Percentiles rank a stretch among this genome's conserved stretches.
Conservation (phyloP, 2,113 vertebrate species). For the Hipposideros armiger region DNA sequence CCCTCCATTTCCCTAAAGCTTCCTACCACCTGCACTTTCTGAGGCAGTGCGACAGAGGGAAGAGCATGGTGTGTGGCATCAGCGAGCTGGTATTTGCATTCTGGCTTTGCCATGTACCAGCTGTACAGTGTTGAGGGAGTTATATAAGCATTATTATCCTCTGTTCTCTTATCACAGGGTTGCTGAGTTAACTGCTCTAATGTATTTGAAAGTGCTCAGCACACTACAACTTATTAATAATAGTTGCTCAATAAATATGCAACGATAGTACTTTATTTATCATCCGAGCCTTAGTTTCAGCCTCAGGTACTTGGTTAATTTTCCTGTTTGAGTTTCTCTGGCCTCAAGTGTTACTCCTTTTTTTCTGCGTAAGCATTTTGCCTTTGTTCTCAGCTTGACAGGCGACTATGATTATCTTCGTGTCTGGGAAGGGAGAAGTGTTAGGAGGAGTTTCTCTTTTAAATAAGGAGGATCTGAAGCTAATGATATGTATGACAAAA, state of each 20-base stretch:
- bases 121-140: not conserved
- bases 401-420: not conserved
- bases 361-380: not conserved
- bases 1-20: not conserved
- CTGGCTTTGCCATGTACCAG: not conserved
- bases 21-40: not conserved
- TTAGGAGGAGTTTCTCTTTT: not conserved
- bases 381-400: not conserved
- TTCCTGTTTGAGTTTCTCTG: not conserved
- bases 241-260: not conserved
- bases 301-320: not conserved
- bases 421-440: not conserved
- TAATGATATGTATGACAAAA: not conserved
- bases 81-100: not conserved
- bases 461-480: not conserved
- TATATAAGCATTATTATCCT: not conserved
- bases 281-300: not conserved
- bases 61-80: not conserved
- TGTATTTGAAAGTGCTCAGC: not conserved
- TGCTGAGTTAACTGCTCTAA: not conserved
- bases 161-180: not conserved
- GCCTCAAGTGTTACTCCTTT: not conserved
- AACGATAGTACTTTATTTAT: not conserved
- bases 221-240: not conserved
- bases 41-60: not conserved